These are phyloP conservation scores for Alloscopus bannaensis DNA, from an alignment of 2,888 invertebrate species.

Conservation along the genomic window DNA sequence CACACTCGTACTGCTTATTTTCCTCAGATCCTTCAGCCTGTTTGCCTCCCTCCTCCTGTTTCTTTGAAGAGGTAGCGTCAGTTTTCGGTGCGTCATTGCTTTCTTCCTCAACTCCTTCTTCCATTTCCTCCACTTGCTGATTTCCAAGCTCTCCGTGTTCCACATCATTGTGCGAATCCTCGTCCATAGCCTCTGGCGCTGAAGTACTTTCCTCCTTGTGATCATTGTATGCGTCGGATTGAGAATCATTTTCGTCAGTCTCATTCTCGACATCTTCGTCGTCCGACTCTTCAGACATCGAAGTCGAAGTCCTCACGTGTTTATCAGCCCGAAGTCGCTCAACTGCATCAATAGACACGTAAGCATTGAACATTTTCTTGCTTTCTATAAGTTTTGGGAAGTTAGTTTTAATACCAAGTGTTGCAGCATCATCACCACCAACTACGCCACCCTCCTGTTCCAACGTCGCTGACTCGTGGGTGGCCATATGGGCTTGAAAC, in stretches of 20 bases:
- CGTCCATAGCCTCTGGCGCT: too few relatives aligned
- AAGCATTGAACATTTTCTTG: constrained; percentile 45
- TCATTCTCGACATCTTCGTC: too few relatives aligned
- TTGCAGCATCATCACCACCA: constrained; percentile 9
- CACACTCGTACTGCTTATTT: constrained; percentile 43
- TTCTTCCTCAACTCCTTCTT: too few relatives aligned
- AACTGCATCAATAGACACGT: constrained; percentile 57
- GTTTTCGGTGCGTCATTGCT: not conserved
- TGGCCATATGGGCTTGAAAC: constrained; percentile 32
- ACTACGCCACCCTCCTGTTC: not conserved
- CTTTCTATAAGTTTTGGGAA: constrained; percentile 45
- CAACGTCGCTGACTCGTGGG: constrained; percentile 11
- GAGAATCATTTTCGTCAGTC: too few relatives aligned
- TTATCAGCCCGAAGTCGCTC: constrained; percentile 42
- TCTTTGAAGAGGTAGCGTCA: not conserved
- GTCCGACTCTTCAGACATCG: constrained; percentile 20
- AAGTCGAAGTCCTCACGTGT: too few relatives aligned
- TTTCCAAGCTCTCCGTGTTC: too few relatives aligned
- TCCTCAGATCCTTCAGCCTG: too few relatives aligned
- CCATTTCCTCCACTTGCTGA: too few relatives aligned
- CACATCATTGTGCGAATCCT: too few relatives aligned
- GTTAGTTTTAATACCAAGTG: constrained; percentile 21
- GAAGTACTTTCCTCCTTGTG: too few relatives aligned
- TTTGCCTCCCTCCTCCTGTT: constrained; percentile 7
- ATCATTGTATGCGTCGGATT: too few relatives aligned